phyloP scores from a whole-genome alignment of 2,113 vertebrate genomes.

The Phycodurus eques region DNA sequence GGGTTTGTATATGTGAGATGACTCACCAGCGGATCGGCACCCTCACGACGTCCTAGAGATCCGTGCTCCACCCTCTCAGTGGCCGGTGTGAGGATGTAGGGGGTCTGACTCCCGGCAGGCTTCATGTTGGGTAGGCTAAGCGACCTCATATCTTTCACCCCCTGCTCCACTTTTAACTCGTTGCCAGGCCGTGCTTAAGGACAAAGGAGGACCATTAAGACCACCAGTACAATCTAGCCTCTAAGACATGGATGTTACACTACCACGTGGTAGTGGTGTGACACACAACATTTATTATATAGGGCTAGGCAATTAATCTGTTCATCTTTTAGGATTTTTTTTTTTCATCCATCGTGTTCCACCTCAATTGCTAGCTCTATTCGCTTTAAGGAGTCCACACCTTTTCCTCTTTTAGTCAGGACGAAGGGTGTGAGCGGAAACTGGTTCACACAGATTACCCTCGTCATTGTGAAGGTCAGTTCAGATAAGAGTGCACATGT shows the following conservation, averaged over 20 bases:
- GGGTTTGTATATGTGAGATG: background rate
- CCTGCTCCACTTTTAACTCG: constrained; percentile 88
- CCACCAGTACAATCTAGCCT: background rate
- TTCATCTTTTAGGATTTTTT: too few relatives aligned
- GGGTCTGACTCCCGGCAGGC: constrained; percentile 52
- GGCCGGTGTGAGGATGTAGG: constrained; percentile 63
- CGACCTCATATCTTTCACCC: constrained; percentile 79
- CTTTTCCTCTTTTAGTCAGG: constrained; percentile 22
- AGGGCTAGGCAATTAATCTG: too few relatives aligned
- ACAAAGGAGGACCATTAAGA: background rate
- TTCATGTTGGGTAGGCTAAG: constrained; percentile 85
- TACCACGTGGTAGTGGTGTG: too few relatives aligned
- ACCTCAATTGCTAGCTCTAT: background rate
- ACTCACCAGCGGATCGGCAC: constrained; percentile 82
- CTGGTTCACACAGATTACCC: constrained; percentile 2
- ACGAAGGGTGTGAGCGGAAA: constrained; percentile 33
- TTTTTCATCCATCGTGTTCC: background rate
- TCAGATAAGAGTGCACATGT: constrained; percentile 4
- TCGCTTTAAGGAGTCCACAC: constrained; percentile 12
- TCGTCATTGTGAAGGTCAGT: constrained; percentile 11
- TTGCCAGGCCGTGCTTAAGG: constrained; percentile 82
- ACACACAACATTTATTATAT: too few relatives aligned
- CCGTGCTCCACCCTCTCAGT: constrained; percentile 72
- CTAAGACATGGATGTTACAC: too few relatives aligned
- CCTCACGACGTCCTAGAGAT: constrained; percentile 72